Evolutionary conservation across 1,140 invertebrate genomes (phyloP), one percentile per base, ranked within the genome.

Genomic region (Polypedilum vanderplanki): DNA sequence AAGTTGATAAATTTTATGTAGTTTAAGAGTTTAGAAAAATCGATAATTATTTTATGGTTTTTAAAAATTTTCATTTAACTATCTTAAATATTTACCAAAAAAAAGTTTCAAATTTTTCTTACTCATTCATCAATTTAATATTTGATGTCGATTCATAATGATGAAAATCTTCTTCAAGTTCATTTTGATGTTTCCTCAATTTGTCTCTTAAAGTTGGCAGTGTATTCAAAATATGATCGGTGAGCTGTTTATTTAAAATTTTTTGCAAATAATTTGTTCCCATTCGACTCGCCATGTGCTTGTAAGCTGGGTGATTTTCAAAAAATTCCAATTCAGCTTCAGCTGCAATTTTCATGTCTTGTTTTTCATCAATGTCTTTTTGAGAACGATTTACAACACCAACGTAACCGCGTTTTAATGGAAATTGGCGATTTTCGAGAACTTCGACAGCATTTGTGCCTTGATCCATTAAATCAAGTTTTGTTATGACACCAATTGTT

Each of bases 111-210:
- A n/a, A n/a, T n/a, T n/a, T n/a, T 10, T n/a, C 22, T 74, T 20
- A 77, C 73, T 41, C 67, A 64, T 40, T 74, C 46, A 78, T 76
- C 77, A 74, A 75, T 75, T 75, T 70, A 15, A 91, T 95, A 90
- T 87, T 98, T 96, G 98, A 97, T 80, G 99, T 86, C 95, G 99
- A 93, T 87, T 98, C 99, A 84, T 96, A 99, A 84, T 99, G 97
- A 80, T 98, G 95, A 1, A 99, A 98, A 84, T 99, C 98, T 83
- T 98, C 98, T 83, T 99, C 97, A 77, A 99, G 86, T 7, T 91
- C 87, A 17, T 98, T 87, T 80, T 95, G 85, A 84, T 99, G 97
- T 83, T 97, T 96, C 85, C 98, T 97, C 76, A 99, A 85, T 83
- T 95, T 96, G 82, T 99, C 98, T 22, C 98, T 86, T 70, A 99